A percentile compares a stretch with the other conserved stretches of the same genome.
phyloP scores from a whole-genome alignment of 2,113 vertebrate genomes.

The Dolichotis patagonum region DNA sequence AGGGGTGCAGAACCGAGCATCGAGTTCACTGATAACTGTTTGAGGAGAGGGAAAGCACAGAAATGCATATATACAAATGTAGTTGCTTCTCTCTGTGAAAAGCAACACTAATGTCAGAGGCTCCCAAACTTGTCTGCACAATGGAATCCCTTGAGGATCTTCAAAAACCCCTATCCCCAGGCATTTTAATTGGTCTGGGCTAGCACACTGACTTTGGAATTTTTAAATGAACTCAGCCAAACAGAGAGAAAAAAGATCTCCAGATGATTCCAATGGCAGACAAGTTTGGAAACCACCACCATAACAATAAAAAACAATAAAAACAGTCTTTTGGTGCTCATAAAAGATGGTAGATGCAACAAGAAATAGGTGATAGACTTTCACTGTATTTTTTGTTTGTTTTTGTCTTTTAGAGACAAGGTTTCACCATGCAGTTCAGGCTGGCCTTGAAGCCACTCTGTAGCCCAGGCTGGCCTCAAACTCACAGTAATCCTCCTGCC shows the following conservation, averaged over 20 bases:
- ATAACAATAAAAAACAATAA: neutral
- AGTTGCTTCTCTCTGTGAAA: neutral
- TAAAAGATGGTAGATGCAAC: neutral
- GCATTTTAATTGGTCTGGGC: neutral
- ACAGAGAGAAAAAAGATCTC: neutral
- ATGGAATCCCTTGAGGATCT: neutral
- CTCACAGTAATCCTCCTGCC: neutral
- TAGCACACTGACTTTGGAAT: neutral
- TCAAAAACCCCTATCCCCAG: neutral
- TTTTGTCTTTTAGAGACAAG: neutral
- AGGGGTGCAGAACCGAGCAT: neutral
- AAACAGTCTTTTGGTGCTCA: neutral
- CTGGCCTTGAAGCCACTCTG: neutral
- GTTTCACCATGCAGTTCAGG: neutral
- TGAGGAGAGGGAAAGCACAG: neutral
- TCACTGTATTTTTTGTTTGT: neutral
- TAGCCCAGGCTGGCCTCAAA: neutral
- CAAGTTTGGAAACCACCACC: neutral
- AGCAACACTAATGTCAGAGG: neutral
- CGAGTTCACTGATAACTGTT: neutral
- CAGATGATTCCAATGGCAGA: neutral
- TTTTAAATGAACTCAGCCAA: neutral
- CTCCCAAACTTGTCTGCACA: slow-evolving; percentile 7
- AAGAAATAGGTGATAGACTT: neutral
- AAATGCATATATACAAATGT: neutral